Evolutionary conservation across 2,888 invertebrate genomes (phyloP), one percentile per base, ranked within the genome.

Genomic region (Drosophila birchii): DNA sequence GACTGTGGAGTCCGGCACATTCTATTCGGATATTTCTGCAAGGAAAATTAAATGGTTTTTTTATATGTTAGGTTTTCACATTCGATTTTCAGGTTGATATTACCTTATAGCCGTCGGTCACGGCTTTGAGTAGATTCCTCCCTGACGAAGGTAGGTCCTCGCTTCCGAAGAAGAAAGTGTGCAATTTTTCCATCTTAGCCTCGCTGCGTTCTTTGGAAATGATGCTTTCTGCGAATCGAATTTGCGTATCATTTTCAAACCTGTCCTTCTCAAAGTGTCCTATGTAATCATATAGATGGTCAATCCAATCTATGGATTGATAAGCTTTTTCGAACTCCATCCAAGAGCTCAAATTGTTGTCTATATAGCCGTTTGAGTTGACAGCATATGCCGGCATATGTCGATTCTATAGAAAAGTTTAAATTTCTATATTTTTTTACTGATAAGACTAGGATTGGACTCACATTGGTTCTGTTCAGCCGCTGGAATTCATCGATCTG

Each of bases 1-100:
- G 97, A 97, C 92, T 97, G 95, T 77, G 95, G 94, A 26, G 95
- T 93, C 76, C 94, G 94, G 92, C 97, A 97, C 51, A 39, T 32
- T 7, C 3, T 23, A 9, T 9, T 23, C 1, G 6, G 7, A 47
- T n/a, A 49, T 18, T 26, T n/a, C 39, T 34, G 6, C 1, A 49
- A 12, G 4, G 1, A 11, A 14, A 7, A 8, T 23, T 0, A 3
- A n/a, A 12, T 18, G 26, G 5, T 0, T 26, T 26, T 4, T 1
- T 2, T 3, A 1, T n/a, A n/a, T 29, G 3, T 44, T 3, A 3
- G 3, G 11, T 32, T 29, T 29, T 0, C 2, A n/a, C 4, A n/a
- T 2, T 1, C 4, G 0, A 49, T n/a, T 23, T 4, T 3, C 4
- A 4, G 23, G 1, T 49, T 12, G 12, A 7, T 20, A 7, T 34